phyloP scores from a whole-genome alignment of 2,888 invertebrate genomes.

The Digitonthophagus gazella region DNA sequence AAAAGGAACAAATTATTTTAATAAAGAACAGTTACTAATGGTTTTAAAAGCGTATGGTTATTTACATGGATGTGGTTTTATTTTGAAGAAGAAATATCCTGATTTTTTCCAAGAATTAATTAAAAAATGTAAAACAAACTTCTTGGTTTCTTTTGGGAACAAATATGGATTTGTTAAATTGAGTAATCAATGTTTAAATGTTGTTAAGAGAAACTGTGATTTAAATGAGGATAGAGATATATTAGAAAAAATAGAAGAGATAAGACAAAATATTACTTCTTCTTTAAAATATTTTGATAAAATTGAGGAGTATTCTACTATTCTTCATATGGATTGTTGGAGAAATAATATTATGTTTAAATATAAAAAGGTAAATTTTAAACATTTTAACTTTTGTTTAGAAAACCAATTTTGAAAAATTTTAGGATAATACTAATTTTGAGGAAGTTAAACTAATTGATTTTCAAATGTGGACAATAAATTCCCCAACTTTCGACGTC shows the following conservation, averaged over 20 bases:
- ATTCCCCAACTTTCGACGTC: background rate
- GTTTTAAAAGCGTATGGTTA: background rate
- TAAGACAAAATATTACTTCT: background rate
- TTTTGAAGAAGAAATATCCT: background rate
- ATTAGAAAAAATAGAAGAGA: background rate
- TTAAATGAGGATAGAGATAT: background rate
- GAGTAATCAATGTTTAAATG: background rate
- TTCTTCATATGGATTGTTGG: background rate
- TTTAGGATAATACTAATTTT: background rate
- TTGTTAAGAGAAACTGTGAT: background rate
- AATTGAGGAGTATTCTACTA: background rate
- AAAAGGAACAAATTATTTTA: background rate
- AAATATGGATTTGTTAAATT: background rate
- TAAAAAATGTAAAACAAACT: background rate
- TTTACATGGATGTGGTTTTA: background rate
- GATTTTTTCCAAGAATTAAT: background rate
- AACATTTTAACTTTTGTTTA: background rate
- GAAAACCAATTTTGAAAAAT: background rate
- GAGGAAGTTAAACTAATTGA: background rate
- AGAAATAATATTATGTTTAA: background rate
- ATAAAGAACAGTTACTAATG: background rate
- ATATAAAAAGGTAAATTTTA: no score
- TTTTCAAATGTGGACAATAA: background rate
- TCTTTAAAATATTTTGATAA: background rate
- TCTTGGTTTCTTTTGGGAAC: no score